Conservation (phyloP, 2,888 invertebrate species). For the Volucella zonaria region DNA sequence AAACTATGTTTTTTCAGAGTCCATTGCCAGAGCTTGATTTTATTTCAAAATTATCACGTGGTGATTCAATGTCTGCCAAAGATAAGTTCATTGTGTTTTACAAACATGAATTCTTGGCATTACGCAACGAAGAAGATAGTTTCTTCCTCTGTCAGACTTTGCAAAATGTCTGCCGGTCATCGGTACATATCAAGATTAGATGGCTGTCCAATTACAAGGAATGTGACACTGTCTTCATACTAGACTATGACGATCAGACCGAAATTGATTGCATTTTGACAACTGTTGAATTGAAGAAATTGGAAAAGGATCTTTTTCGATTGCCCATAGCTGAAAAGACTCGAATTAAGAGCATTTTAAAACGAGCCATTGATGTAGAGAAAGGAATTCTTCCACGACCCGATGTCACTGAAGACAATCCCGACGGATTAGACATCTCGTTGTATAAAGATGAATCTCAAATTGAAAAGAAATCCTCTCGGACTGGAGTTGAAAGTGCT, state of each 20-base stretch:
- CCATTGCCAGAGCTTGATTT: conserved; percentile 90
- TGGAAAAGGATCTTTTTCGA: conserved; percentile 88
- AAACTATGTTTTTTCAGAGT: conserved; percentile 89
- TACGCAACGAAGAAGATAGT: conserved; percentile 93
- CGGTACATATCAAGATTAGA: conserved; percentile 92
- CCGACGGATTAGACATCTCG: conserved; percentile 92
- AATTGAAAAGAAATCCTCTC: conserved; percentile 84
- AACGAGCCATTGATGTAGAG: conserved; percentile 92
- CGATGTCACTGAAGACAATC: conserved; percentile 90
- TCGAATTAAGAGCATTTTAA: conserved; percentile 91
- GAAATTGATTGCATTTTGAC: conserved; percentile 96
- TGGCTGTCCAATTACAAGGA: conserved; percentile 89
- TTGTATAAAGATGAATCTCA: conserved; percentile 93
- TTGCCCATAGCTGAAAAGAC: conserved; percentile 89
- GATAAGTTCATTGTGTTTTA: conserved; percentile 93
- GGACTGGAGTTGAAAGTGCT: conserved; percentile 60
- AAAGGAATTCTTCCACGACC: conserved; percentile 87
- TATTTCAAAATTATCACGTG: conserved; percentile 89
- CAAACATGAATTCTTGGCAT: conserved; percentile 95
- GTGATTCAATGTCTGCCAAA: too few relatives aligned
- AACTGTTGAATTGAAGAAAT: conserved; percentile 89
- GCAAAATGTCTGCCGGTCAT: conserved; percentile 94
- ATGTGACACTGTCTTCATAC: conserved; percentile 88
- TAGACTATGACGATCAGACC: conserved; percentile 94
- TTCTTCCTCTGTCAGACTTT: conserved; percentile 94